Evolutionary conservation across 2,113 vertebrate species (phyloP).

Genomic region (Sterrhoptilus dennistouni): DNA sequence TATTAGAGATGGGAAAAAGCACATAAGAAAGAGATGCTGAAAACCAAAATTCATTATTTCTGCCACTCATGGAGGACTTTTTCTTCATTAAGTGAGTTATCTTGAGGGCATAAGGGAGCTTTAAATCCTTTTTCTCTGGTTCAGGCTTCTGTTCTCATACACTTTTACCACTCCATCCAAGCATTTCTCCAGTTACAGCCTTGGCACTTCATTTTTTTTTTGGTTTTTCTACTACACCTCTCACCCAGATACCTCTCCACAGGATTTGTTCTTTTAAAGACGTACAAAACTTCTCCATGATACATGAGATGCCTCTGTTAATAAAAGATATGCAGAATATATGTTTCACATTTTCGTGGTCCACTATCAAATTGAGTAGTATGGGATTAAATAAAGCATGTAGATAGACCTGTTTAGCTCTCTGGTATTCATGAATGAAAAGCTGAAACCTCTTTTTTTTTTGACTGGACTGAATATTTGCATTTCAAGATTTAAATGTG

Average conservation of each 20-base stretch:
- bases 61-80: constrained; percentile 15
- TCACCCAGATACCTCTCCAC: not conserved
- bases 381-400: not conserved
- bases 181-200: not conserved
- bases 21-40: constrained; percentile 18
- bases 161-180: not conserved
- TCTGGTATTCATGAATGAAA: not conserved
- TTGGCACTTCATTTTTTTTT: not conserved
- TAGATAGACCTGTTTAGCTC: not conserved
- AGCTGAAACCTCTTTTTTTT: not conserved
- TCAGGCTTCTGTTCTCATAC: not conserved
- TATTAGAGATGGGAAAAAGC: constrained; percentile 28
- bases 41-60: constrained; percentile 51
- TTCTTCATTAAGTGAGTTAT: constrained; percentile 8
- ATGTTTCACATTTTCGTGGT: not conserved
- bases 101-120: constrained; percentile 10
- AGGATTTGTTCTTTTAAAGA: not conserved
- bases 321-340: not conserved
- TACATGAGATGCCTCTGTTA: not conserved
- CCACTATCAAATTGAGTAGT: not conserved
- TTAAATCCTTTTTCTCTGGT: constrained; percentile 15
- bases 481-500: not conserved
- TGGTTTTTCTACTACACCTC: not conserved
- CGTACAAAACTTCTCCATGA: not conserved
- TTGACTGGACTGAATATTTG: not conserved